A percentile compares a stretch with the other conserved stretches of the same genome.
These are phyloP conservation scores for Psittacula cyanocephala DNA, from an alignment of 2,113 vertebrate genomes.

Conservation along the genomic window DNA sequence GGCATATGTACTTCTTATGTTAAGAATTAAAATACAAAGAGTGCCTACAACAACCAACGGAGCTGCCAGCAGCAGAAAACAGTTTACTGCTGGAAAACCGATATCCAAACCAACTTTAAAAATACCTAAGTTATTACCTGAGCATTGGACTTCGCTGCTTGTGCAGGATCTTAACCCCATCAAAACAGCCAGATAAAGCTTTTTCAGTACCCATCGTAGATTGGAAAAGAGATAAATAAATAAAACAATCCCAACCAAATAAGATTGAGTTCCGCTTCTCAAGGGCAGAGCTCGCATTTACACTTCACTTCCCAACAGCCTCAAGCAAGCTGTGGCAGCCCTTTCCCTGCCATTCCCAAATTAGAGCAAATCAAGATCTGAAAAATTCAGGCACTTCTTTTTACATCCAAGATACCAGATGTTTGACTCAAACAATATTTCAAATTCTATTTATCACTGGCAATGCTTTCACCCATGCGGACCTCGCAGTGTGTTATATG, in stretches of 20 bases:
- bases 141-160: not conserved
- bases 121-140: not conserved
- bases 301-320: not conserved
- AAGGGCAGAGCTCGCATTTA: not conserved
- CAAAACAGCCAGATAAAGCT: not conserved
- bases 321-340: fast-evolving
- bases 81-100: not conserved
- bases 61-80: not conserved
- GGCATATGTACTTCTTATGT: not conserved
- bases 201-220: not conserved
- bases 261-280: not conserved
- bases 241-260: not conserved
- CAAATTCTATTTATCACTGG: fast-evolving
- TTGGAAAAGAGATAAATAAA: not conserved
- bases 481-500: fast-evolving
- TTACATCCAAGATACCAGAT: not conserved
- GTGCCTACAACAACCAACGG: not conserved
- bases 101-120: not conserved
- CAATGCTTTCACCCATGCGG: not conserved
- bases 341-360: not conserved
- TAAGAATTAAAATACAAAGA: not conserved
- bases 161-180: not conserved
- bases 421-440: not conserved
- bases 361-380: not conserved
- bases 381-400: not conserved